phyloP scores from a whole-genome alignment of 1,140 invertebrate genomes.

The Schmidtea mediterranea region DNA sequence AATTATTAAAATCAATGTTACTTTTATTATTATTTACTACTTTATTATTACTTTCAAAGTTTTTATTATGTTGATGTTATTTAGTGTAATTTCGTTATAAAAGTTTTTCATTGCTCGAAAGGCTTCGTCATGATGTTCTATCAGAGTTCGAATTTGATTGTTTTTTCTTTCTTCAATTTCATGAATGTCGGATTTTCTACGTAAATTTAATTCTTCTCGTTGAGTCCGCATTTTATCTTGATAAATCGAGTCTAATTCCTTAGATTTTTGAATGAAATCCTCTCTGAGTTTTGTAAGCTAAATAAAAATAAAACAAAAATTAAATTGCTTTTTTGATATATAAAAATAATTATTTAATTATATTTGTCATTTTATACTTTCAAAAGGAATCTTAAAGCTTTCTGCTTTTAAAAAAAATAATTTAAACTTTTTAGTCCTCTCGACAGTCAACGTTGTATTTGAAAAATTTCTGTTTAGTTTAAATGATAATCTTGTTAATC shows the following conservation, averaged over 20 bases:
- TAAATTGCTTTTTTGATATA: no score
- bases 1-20: slow-evolving; percentile 51
- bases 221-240: slow-evolving; percentile 46
- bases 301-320: no score
- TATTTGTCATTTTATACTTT: no score
- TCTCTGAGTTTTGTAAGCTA: slow-evolving; percentile 32
- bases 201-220: slow-evolving; percentile 42
- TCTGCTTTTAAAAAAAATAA: no score
- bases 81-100: slow-evolving; percentile 68
- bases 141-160: slow-evolving; percentile 48
- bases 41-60: slow-evolving; percentile 26
- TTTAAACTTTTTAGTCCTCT: no score
- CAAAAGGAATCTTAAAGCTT: no score
- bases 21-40: slow-evolving; percentile 33
- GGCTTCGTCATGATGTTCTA: slow-evolving; percentile 50
- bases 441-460: no score
- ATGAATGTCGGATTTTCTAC: slow-evolving; percentile 37
- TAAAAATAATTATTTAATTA: no score
- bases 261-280: slow-evolving; percentile 43
- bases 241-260: slow-evolving; percentile 51
- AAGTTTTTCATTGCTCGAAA: slow-evolving; percentile 66
- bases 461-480: no score
- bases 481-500: no score
- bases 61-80: slow-evolving; percentile 54
- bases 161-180: slow-evolving; percentile 69